Conservation (phyloP, 37 sponge, comb jelly and placozoan species). For the Cladorhizidae sp. region DNA sequence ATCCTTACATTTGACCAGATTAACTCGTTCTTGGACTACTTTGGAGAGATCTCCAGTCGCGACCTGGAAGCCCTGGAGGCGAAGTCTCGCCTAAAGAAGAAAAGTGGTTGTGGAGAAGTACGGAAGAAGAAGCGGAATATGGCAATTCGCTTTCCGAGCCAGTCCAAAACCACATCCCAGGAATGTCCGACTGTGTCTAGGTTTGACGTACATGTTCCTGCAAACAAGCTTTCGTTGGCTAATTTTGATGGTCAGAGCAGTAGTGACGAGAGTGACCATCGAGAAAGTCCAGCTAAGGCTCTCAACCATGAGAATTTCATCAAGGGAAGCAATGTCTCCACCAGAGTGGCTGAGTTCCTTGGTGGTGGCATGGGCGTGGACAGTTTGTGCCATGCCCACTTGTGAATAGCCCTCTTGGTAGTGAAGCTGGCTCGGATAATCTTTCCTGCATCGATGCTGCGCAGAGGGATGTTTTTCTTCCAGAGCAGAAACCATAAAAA, state of each 20-base stretch:
- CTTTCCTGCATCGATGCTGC: no score
- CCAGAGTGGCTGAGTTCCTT: no score
- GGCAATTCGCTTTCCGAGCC: slow-evolving; percentile 53
- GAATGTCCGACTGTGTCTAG: not conserved
- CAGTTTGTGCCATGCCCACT: no score
- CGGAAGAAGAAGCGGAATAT: slow-evolving; percentile 34
- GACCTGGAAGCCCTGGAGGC: slow-evolving; percentile 35
- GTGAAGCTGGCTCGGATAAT: no score
- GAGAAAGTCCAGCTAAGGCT: not conserved
- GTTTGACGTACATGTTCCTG: not conserved
- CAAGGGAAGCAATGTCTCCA: no score
- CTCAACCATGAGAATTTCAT: slow-evolving; percentile 2
- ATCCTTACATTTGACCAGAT: slow-evolving; percentile 22
- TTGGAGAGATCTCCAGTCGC: slow-evolving; percentile 62
- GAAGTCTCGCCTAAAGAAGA: slow-evolving; percentile 16
- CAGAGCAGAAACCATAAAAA: no score
- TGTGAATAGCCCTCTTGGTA: no score
- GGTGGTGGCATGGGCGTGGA: no score
- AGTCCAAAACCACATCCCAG: not conserved
- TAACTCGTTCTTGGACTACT: slow-evolving; percentile 54
- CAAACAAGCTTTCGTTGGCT: slow-evolving; percentile 3
- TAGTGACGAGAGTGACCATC: slow-evolving; percentile 17
- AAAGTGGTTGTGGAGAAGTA: not conserved
- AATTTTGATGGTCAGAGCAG: slow-evolving; percentile 9
- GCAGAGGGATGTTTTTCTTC: no score